A percentile compares a stretch with the other conserved stretches of the same genome.
These are phyloP conservation scores for Zapus hudsonius DNA, from an alignment of 2,113 vertebrate genomes.

Conservation along the genomic window DNA sequence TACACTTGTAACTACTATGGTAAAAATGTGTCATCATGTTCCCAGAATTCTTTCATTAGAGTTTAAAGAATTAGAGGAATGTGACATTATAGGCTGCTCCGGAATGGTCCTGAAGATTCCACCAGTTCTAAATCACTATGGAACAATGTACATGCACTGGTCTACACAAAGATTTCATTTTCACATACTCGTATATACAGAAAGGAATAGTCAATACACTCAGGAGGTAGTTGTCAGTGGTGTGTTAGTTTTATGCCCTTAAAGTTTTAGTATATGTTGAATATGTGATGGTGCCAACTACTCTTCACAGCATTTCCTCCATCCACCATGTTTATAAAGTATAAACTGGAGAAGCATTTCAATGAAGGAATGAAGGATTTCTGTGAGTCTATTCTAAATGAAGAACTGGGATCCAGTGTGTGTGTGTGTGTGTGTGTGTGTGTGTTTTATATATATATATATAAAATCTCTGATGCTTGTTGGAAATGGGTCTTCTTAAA, in stretches of 20 bases:
- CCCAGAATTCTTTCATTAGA: neutral
- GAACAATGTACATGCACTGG: neutral
- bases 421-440: too few relatives aligned
- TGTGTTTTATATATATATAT: too few relatives aligned
- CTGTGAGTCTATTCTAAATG: neutral
- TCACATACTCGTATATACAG: neutral
- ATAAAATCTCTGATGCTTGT: neutral
- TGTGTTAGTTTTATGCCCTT: neutral
- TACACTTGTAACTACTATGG: neutral
- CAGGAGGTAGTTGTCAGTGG: neutral
- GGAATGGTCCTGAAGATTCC: neutral
- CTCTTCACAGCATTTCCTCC: neutral
- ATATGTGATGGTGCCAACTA: neutral
- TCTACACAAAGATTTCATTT: neutral
- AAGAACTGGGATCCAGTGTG: neutral
- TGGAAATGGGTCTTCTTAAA: neutral
- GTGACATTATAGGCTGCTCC: neutral
- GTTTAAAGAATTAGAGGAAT: neutral
- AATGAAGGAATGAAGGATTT: neutral
- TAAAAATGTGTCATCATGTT: neutral
- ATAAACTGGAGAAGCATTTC: neutral
- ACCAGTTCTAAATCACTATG: neutral
- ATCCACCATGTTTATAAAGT: neutral
- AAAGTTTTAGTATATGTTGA: neutral
- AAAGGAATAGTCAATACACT: neutral